Base-by-base conservation (phyloP, 2,113 vertebrate genomes). In the Lepus timidus region DNA sequence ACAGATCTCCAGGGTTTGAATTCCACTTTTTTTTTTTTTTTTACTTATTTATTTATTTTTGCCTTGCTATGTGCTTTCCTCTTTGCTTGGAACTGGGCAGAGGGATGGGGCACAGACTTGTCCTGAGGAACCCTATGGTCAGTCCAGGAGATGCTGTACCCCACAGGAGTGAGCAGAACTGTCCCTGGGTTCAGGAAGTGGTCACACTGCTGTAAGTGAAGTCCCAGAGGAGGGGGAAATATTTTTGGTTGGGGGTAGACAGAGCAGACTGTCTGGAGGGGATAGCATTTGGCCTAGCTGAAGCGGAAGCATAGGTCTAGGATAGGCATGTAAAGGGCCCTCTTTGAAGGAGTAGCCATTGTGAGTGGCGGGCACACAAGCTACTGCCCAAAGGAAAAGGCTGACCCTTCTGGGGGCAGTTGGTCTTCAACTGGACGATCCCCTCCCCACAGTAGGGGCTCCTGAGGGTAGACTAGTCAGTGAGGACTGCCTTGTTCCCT, bases 51-150 rank as follows among this genome's bases (percentile, higher is more conserved):
- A 36, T 36, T 36, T 80, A 70, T 73, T 80, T 82, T 39, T 92
- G n/a, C 25, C 29, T 74, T 92, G 25, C 27, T 86, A 20, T 86
- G 33, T 96, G n/a, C 89, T 88, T 95, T 91, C 49, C 33, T 23
- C 52, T 87, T 19, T 88, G 36, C 49, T 87, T 92, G 51, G 58
- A 90, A 36, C 74, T 90, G 22, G 67, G 39, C 55, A 33, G 62
- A 75, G 17, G 31, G 78, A 3, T 49, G 31, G 31, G 11, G n/a
- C 68, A 90, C 39, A 87, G n/a, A 58, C 17, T 52, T 84, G 16
- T 58, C n/a, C 86, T 96, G 14, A 90, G 91, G 65, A 96, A 85
- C 49, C 44, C 62, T 87, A 22, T 89, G 62, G 39, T 82, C 70
- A 79, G n/a, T 71, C 51, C 75, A 80, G 25, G 12, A 91, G 78